phyloP scores from a whole-genome alignment of 2,113 vertebrate genomes.

The Cheirogaleus medius region DNA sequence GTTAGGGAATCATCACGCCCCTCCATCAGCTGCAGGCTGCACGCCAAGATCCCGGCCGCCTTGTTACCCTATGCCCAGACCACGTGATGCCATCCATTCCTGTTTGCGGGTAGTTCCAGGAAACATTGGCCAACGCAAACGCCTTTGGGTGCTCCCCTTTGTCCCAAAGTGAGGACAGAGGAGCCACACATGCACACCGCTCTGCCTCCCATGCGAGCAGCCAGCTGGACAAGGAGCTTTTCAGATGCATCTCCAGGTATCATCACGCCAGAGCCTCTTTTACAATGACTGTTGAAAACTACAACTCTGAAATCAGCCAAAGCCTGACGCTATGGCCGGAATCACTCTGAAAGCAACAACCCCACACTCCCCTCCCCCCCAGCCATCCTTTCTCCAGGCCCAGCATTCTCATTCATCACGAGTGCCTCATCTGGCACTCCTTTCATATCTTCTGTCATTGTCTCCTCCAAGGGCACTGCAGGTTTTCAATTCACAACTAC shows the following conservation, averaged over 20 bases:
- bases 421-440: background rate
- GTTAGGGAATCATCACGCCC: background rate
- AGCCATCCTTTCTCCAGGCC: background rate
- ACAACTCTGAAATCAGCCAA: background rate
- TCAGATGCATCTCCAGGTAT: background rate
- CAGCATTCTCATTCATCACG: background rate
- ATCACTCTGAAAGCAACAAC: background rate
- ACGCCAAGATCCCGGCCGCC: background rate
- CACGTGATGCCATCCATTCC: background rate
- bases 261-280: background rate
- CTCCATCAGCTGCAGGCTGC: background rate
- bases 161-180: background rate
- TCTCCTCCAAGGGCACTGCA: background rate
- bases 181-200: background rate
- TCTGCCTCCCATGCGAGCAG: background rate
- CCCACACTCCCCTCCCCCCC: background rate
- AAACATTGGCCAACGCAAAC: background rate
- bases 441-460: background rate
- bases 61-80: fast-evolving
- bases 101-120: background rate
- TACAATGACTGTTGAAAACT: background rate
- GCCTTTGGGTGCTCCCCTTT: background rate
- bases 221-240: background rate
- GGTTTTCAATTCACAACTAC: background rate
- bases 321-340: background rate